Conservation (phyloP, 2,797 vertebrate genomes). For the Lophius americanus region DNA sequence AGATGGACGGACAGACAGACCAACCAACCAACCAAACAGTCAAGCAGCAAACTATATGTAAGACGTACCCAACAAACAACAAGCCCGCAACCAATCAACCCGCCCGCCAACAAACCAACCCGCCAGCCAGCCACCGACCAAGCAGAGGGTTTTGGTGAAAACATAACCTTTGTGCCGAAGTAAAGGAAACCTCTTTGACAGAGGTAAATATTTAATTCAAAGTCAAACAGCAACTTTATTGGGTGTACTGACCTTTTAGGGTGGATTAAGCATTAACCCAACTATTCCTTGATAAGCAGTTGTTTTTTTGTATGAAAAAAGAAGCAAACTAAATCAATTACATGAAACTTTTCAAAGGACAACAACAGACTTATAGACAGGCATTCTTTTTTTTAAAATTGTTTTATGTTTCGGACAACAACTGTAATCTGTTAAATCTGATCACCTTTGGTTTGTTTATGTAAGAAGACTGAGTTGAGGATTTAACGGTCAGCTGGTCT, state of each 20-base stretch:
- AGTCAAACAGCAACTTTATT: background rate
- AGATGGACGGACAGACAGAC: no score
- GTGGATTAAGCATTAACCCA: background rate
- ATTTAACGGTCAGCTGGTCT: constrained; percentile 75
- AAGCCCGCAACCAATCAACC: no score
- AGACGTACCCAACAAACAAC: no score
- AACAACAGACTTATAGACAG: constrained; percentile 6
- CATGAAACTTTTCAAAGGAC: background rate
- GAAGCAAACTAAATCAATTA: background rate
- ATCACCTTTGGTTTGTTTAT: constrained; percentile 1
- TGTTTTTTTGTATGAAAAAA: background rate
- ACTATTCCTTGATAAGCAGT: no score
- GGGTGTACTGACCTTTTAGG: constrained; percentile 25
- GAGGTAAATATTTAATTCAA: background rate
- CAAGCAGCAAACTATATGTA: no score
- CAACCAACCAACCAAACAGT: no score
- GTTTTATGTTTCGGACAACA: background rate
- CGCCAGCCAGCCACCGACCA: no score
- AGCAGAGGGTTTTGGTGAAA: no score
- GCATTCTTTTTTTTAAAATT: background rate
- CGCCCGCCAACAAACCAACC: no score
- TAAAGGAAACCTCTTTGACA: no score
- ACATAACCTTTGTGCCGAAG: no score
- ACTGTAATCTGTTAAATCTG: constrained; percentile 11
- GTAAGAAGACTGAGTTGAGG: constrained; percentile 37